A percentile compares a stretch with the other conserved stretches of the same genome.
phyloP scores from a whole-genome alignment of 64 coral and sea anemone species.

The Actinia tenebrosa region DNA sequence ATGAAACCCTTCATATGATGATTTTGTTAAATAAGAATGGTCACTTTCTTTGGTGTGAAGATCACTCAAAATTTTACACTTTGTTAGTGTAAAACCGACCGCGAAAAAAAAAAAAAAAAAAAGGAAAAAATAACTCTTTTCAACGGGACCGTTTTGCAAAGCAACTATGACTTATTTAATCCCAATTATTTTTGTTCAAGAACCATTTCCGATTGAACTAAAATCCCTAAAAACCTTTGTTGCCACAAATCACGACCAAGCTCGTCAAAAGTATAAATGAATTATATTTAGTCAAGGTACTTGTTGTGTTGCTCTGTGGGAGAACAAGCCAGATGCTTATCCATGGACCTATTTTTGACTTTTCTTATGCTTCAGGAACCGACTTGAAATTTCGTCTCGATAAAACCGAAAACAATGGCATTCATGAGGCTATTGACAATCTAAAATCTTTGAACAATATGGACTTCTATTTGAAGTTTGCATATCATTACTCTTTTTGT shows the following conservation, averaged over 20 bases:
- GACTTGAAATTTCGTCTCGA: background rate
- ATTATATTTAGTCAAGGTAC: background rate
- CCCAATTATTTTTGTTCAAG: background rate
- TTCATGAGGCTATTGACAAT: background rate
- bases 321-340: slow-evolving; percentile 3
- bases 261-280: background rate
- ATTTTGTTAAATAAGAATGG: background rate
- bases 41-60: background rate
- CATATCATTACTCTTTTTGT: slow-evolving; percentile 17
- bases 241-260: background rate
- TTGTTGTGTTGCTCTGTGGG: background rate
- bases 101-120: no score
- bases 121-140: background rate
- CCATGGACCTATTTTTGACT: background rate
- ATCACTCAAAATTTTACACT: background rate
- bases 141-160: background rate
- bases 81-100: background rate
- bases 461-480: background rate
- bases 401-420: background rate
- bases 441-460: background rate
- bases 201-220: background rate
- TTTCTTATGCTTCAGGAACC: background rate
- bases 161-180: background rate
- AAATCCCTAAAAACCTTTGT: background rate
- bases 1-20: background rate